Base-by-base conservation (phyloP, 2,888 invertebrate genomes). In the Microdon myrmicae region DNA sequence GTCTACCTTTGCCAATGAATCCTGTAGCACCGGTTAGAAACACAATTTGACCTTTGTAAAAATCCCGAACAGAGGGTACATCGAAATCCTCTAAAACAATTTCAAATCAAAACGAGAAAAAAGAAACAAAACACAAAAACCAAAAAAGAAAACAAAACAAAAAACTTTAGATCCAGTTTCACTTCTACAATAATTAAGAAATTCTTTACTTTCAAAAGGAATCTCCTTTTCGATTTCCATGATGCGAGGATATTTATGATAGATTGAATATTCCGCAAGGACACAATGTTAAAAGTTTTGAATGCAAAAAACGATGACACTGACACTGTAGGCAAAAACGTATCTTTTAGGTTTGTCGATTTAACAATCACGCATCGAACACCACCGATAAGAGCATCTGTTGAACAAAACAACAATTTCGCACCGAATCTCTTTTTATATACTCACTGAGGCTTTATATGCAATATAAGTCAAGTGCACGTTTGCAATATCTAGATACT, bases 1-100 rank as follows among this genome's bases (percentile, higher is more conserved):
- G 10, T 14, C 4, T 72, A 79, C 80, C 77, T 78, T 79, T 80
- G 53, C 80, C 80, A 47, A 79, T 68, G 67, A 79, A 79, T 60
- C 86, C 86, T 67, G 85, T 85, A 17, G 82, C 85, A 41, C 87
- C 87, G 19, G 87, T 86, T 16, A 87, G 81, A 4, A 87, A 79
- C 0, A 87, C 69, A 71, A 81, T 84, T 70, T 85, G 84, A 9
- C 83, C 82, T 56, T 81, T 75, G 64, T 85, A 87, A 75, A 86
- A 87, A 68, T 80, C 75, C 68, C 86, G 85, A 4, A 86, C 68
- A 49, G 73, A 70, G 19, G 78, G 68, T 51, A 64, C 59, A 61
- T 41, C 26, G 17, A 41, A 49, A 45, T 58, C 58, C 51, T 41
- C 67, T 68, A 47, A 37, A 47, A 51, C 2, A 28, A n/a, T n/a